Base-by-base conservation (phyloP, 2,797 vertebrate genomes). In the Eidolon dupreanum region DNA sequence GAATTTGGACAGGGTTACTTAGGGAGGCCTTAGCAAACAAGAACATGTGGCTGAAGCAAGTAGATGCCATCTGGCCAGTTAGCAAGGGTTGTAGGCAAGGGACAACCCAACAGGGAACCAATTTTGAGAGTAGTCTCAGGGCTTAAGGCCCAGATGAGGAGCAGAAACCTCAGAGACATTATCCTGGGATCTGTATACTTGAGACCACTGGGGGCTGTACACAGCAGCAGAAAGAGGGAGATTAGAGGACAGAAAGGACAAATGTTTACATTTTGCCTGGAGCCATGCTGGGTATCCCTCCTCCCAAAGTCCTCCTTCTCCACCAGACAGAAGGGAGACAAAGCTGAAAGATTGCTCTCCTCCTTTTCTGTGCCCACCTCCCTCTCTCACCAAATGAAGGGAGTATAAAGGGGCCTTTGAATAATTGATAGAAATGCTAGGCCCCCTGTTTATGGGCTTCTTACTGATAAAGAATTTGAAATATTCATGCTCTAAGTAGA, bases 1-100 rank as follows among this genome's bases (percentile, higher is more conserved):
- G 53, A 96, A 86, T 89, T 78, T 96, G 82, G 49, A 95, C 46
- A 79, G 66, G 63, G 65, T 84, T 94, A 59, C 49, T 77, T 51
- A 90, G 73, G 59, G 61, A 95, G 81, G 41, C 15, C 41, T 93
- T 91, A 81, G 55, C 82, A 90, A 94, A 86, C 51, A 96, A 90
- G 28, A 84, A 85, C 82, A 85, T 8, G 2, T 82, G 77, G 46
- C 33, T 94, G 78, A 91, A 97, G 83, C 57, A 89, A 95, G 55
- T 83, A 61, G 43, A 68, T 91, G 55, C 74, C 49, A 66, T 82
- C 81, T 87, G 71, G 71, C 31, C 59, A 93, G 61, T 93, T 73
- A 95, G 38, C 41, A 79, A 91, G 71, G 78, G 22, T 70, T 85
- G 16, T 63, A 71, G 22, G n/a, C 53, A 82, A 97, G 33, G 33